Base-by-base conservation (phyloP, 2,113 vertebrate species). In the Nematolebias whitei region DNA sequence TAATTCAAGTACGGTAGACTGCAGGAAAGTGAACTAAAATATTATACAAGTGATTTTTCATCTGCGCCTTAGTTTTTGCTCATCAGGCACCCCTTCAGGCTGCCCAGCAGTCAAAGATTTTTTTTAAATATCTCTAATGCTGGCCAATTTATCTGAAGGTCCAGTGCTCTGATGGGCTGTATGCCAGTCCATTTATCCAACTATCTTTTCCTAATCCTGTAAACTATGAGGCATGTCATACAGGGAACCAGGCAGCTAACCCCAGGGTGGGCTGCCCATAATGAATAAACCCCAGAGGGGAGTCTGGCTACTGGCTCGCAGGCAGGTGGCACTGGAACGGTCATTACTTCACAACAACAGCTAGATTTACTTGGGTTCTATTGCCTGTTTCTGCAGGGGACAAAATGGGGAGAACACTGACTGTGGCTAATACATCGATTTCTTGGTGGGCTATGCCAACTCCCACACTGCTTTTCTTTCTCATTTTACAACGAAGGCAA, bases 341-440 rank as follows among this genome's bases (percentile, higher is more conserved):
- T 88, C 89, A 89, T 91, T 92, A 89, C 88, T 85, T 89, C 80
- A 79, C 84, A 86, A 80, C 71, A 74, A 77, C 68, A 24, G 85
- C 73, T 71, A 71, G 80, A 88, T 86, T 90, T 88, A 88, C 83
- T 73, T 53, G 51, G 41, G 78, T 74, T 81, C 63, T 79, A 84
- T 81, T 86, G 84, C 75, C 60, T 0, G 39, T 78, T 78, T 72
- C 84, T 85, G 79, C 83, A 67, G 83, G 82, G 72, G 68, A 82
- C 70, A 60, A 76, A 87, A 76, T 73, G 48, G 82, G 82, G 79
- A 26, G 82, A 84, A 70, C 74, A 77, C 86, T 74, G 65, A 82
- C 83, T 79, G 87, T 48, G 86, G 78, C 62, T 75, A 87, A 84
- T 78, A 63, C 82, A 89, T 90, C 63, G 81, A 91, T 89, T 78